Percentiles rank a stretch among this genome's conserved stretches.
phyloP scores from a whole-genome alignment of 2,888 invertebrate genomes.

The Mythimna vitellina region DNA sequence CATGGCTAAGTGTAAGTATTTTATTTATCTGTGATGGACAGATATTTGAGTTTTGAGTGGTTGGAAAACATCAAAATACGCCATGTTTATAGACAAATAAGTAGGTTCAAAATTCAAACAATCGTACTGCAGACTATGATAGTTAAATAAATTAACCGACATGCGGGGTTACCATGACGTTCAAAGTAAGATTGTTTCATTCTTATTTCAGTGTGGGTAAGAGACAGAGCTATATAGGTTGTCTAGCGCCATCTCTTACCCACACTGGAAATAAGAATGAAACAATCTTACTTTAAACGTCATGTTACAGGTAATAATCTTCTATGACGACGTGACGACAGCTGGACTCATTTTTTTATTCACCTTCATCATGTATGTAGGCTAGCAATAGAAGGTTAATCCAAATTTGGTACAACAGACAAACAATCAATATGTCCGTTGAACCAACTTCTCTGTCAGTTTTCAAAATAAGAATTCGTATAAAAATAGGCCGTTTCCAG shows the following conservation, averaged over 20 bases:
- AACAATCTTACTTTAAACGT: no score
- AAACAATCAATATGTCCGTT: no score
- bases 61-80: background rate
- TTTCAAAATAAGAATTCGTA: background rate
- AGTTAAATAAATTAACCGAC: background rate
- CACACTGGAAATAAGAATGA: no score
- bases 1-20: conserved; percentile 4
- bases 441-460: background rate
- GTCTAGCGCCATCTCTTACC: no score
- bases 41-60: conserved; percentile 11
- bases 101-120: background rate
- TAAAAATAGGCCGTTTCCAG: conserved; percentile 44
- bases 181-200: no score
- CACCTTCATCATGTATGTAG: background rate
- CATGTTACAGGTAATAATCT: no score
- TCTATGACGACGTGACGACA: background rate
- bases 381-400: no score
- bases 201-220: no score
- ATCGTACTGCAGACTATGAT: background rate
- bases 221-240: no score
- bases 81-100: no score
- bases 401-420: no score
- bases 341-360: background rate
- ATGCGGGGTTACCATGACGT: no score
- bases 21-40: background rate